These are phyloP conservation scores for Sminthurinus aureus DNA, from an alignment of 2,888 invertebrate species.

Conservation along the genomic window DNA sequence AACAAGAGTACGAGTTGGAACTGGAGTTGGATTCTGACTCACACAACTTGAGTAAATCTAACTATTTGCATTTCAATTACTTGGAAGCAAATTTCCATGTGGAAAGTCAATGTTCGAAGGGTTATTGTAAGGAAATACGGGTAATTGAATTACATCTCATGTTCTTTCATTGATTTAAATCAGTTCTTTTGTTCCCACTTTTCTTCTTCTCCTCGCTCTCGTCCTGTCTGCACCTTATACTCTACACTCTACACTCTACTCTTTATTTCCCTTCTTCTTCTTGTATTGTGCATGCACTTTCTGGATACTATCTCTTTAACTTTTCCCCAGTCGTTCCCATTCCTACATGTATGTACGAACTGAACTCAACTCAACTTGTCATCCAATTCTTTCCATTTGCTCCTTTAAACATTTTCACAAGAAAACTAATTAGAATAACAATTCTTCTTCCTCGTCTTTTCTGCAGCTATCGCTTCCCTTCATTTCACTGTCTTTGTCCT, in stretches of 20 bases:
- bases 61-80: slow-evolving; percentile 33
- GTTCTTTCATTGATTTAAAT: slow-evolving; percentile 19
- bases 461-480: no score
- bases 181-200: slow-evolving; percentile 18
- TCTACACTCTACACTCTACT: no score
- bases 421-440: slow-evolving; percentile 18
- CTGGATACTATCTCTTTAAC: no score
- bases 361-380: no score
- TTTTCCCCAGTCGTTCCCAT: no score
- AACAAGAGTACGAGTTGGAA: background rate
- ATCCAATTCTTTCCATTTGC: slow-evolving; percentile 19
- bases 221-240: background rate
- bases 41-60: slow-evolving; percentile 1
- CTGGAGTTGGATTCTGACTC: background rate
- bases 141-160: slow-evolving; percentile 29
- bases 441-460: background rate
- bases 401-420: slow-evolving; percentile 2
- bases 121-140: slow-evolving; percentile 23
- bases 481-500: no score
- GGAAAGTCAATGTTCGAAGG: slow-evolving; percentile 22
- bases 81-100: slow-evolving; percentile 15
- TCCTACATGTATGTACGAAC: no score
- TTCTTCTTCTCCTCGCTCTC: background rate
- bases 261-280: background rate
- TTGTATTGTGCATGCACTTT: background rate